Evolutionary conservation across 2,797 vertebrate species (phyloP), one percentile per base, ranked within the genome.

Genomic region (Simalia tracyae): DNA sequence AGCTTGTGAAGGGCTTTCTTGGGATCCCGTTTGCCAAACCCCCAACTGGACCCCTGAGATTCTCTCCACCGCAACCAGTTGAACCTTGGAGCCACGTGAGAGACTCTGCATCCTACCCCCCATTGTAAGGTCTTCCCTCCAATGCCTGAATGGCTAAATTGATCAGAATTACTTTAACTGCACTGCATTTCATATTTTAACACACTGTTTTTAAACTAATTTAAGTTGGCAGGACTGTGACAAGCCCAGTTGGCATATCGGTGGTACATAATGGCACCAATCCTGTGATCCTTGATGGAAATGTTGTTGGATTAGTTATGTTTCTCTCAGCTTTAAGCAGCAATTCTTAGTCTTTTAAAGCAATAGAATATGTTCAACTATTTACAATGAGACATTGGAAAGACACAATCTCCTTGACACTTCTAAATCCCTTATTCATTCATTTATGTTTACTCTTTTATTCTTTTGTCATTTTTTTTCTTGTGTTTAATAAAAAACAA

Each of bases 1-100:
- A 89, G 56, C 93, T 92, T 22, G 95, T 98, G 6, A 96, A 97
- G 94, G 95, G 97, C 26, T 98, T 97, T 90, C 92, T 98, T 94
- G 98, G 97, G 4, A 94, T 98, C 64, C 98, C 98, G 2, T 99
- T 98, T 92, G 98, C 98, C 1, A 97, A 95, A n/a, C 97, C 98
- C 12, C 98, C 98, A 0, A 92, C 98, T 86, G 98, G 98, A 24
- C 63, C 96, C 0, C 96, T 98, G 60, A 98, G 98, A 84, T 96
- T 98, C 86, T 92, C 97, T 5, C 94, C 95, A 2, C 98, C 98
- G 0, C 96, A 97, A 92, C 96, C 97, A 10, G 94, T 97, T 0
- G 96, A 98, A 90, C 96, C 97, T 11, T 98, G 98, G 98, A 93
- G 96, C 5, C 97, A 96, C 26, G 96, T 98, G 92, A 96, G 97